These are phyloP conservation scores for Gryon sp. DNA, from an alignment of 1,140 invertebrate species.

Conservation along the genomic window DNA sequence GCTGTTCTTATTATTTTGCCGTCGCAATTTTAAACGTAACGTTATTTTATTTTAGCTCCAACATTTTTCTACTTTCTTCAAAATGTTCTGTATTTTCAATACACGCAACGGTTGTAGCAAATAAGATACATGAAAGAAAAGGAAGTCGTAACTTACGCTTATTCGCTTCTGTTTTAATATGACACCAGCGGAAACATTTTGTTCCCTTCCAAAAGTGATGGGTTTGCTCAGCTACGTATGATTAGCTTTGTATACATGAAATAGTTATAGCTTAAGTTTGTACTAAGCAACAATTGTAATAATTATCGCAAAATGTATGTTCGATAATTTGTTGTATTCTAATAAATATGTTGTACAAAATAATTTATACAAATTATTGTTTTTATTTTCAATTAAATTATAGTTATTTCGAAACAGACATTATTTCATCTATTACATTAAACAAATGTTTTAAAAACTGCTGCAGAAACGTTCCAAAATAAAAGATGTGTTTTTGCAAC, in stretches of 20 bases:
- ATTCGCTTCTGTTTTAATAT: slow-evolving; percentile 20
- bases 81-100: slow-evolving; percentile 8
- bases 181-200: slow-evolving; percentile 42
- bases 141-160: slow-evolving; percentile 18
- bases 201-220: slow-evolving; percentile 21
- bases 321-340: no score
- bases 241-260: slow-evolving; percentile 40
- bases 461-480: no score
- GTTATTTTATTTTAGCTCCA: slow-evolving; percentile 40
- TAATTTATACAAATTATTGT: no score
- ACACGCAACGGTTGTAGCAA: slow-evolving; percentile 8
- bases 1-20: slow-evolving; percentile 12
- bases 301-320: slow-evolving; percentile 9
- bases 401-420: no score
- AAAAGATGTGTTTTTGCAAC: no score
- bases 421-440: no score
- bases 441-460: no score
- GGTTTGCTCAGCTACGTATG: slow-evolving; percentile 12
- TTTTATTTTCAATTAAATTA: no score
- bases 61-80: slow-evolving; percentile 19
- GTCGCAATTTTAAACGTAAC: slow-evolving; percentile 33
- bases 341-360: no score
- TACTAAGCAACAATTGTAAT: slow-evolving; percentile 11
- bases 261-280: slow-evolving; percentile 39
- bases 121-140: slow-evolving; percentile 24